These are phyloP conservation scores for Agrochola lota DNA, from an alignment of 2,888 invertebrate species.

Conservation along the genomic window DNA sequence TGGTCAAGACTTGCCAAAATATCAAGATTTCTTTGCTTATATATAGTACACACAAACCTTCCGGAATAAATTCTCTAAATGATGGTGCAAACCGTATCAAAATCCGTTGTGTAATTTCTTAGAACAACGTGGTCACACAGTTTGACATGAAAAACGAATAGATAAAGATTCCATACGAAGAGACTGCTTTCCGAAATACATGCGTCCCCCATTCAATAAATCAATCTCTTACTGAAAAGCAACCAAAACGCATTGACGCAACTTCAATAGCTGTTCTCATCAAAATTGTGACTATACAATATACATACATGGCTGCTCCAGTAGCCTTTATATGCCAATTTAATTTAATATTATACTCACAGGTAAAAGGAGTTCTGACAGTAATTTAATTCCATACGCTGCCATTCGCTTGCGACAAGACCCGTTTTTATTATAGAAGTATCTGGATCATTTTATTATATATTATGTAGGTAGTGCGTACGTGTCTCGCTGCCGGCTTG, in stretches of 20 bases:
- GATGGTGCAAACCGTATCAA: not conserved
- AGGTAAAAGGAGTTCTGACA: conserved; percentile 70
- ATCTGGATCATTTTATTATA: conserved; percentile 61
- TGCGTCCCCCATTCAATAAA: not conserved
- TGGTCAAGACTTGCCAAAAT: no score
- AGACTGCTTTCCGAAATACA: not conserved
- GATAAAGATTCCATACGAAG: not conserved
- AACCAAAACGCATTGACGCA: conserved; percentile 1
- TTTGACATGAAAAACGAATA: not conserved
- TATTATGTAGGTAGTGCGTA: conserved; percentile 22
- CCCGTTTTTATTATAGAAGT: conserved; percentile 63
- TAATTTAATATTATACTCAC: conserved; percentile 70
- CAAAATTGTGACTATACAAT: conserved; percentile 18
- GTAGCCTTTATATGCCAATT: conserved; percentile 67
- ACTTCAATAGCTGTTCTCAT: conserved; percentile 38
- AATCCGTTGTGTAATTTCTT: not conserved
- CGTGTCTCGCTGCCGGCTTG: conserved; percentile 32
- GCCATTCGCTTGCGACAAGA: conserved; percentile 58
- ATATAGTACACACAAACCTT: no score
- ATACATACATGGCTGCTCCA: not conserved
- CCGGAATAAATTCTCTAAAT: not conserved
- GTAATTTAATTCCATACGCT: conserved; percentile 74
- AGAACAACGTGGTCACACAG: not conserved
- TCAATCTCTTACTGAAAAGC: conserved; percentile 6
- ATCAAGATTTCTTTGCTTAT: no score